Evolutionary conservation across 2,888 invertebrate genomes (phyloP).

Genomic region (Dryadula phaetusa): DNA sequence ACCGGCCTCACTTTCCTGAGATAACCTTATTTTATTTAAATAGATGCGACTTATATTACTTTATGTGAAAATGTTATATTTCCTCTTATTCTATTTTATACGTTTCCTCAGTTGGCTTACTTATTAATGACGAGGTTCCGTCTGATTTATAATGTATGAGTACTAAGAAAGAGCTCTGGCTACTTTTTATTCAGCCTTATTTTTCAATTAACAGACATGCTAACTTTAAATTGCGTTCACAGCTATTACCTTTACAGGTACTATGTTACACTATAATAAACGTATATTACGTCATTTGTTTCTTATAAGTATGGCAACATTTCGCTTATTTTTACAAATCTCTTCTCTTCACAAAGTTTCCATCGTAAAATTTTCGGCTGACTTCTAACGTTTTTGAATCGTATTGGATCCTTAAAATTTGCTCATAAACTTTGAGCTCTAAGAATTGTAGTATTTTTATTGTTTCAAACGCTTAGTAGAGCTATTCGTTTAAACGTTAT

Average conservation of each 20-base stretch:
- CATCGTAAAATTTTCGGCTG: not conserved
- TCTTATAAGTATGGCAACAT: too few species aligned
- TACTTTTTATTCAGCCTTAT: conserved; percentile 18
- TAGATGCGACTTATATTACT: too few species aligned
- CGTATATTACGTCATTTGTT: conserved; percentile 1
- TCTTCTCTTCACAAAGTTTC: not conserved
- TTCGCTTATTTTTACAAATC: too few species aligned
- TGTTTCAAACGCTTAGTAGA: not conserved
- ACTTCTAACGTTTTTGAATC: not conserved
- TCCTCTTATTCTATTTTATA: too few species aligned
- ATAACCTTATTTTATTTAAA: too few species aligned
- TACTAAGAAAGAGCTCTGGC: conserved; percentile 15
- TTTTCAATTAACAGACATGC: conserved; percentile 20
- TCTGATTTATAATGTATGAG: not conserved
- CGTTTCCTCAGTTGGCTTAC: not conserved
- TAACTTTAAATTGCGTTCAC: conserved; percentile 5
- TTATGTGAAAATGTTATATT: not conserved
- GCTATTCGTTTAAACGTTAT: not conserved
- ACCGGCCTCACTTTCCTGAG: too few species aligned
- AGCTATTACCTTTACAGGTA: not conserved
- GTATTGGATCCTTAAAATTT: not conserved
- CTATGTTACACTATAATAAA: not conserved
- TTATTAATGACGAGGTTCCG: conserved; percentile 19
- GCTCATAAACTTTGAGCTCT: not conserved
- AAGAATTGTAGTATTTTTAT: not conserved